These are phyloP conservation scores for Netelia fuscicornis DNA, from an alignment of 2,888 invertebrate species.

Conservation along the genomic window DNA sequence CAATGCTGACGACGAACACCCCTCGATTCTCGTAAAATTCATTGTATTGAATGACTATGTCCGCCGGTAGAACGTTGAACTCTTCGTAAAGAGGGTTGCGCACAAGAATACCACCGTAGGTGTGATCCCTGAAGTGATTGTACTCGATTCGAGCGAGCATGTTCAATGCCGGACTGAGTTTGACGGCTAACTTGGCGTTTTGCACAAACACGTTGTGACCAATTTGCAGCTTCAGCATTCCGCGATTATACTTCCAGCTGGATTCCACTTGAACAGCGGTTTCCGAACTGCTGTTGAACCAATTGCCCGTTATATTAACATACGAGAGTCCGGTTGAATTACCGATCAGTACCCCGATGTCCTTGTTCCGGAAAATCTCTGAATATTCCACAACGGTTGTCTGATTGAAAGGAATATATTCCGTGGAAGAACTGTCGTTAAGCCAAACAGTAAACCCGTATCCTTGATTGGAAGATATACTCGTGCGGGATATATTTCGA, in stretches of 20 bases:
- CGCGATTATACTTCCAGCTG: conserved; percentile 90
- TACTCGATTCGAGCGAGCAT: conserved; percentile 92
- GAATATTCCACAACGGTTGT: conserved; percentile 95
- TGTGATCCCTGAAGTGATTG: conserved; percentile 94
- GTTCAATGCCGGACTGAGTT: conserved; percentile 93
- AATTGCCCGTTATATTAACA: conserved; percentile 97
- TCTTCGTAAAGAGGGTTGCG: conserved; percentile 93
- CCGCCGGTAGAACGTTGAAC: conserved; percentile 91
- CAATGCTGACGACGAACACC: conserved; percentile 94
- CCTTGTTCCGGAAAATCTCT: conserved; percentile 93
- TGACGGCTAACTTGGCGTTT: conserved; percentile 91
- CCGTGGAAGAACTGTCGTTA: conserved; percentile 92
- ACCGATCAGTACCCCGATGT: conserved; percentile 95
- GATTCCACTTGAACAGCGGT: conserved; percentile 93
- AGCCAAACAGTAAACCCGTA: conserved; percentile 96
- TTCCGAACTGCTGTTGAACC: conserved; percentile 92
- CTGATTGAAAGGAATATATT: conserved; percentile 93
- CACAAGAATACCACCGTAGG: conserved; percentile 93
- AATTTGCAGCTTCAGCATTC: conserved; percentile 89
- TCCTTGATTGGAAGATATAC: conserved; percentile 94
- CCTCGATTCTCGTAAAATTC: conserved; percentile 96
- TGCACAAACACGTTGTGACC: conserved; percentile 94
- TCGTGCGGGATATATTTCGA: conserved; percentile 95
- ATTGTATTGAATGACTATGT: conserved; percentile 93
- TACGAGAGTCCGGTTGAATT: conserved; percentile 95